These are phyloP conservation scores for Semnornis frantzii DNA, from an alignment of 2,113 vertebrate species.

Conservation along the genomic window DNA sequence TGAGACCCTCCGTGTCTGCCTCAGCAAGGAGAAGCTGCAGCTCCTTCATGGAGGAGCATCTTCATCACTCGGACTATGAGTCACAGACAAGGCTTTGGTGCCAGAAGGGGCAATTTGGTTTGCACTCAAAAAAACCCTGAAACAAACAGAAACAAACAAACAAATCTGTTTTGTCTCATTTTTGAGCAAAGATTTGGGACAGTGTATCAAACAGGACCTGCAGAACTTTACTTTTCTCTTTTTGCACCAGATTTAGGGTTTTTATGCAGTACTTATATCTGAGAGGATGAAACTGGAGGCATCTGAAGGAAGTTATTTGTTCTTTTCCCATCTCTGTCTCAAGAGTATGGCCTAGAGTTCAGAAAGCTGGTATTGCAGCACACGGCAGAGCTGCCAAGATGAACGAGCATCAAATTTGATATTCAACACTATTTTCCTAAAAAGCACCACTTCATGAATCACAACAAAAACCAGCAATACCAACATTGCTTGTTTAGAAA, in stretches of 20 bases:
- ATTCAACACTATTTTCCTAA: background rate
- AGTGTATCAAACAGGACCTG: background rate
- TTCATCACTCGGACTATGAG: accelerated
- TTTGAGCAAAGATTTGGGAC: background rate
- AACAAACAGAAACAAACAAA: background rate
- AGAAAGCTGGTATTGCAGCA: background rate
- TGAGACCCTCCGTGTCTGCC: background rate
- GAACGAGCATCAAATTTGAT: background rate
- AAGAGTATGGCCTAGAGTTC: background rate
- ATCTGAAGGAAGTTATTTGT: background rate
- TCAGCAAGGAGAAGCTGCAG: background rate
- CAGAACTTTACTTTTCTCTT: background rate
- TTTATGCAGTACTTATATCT: background rate
- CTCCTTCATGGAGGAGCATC: background rate
- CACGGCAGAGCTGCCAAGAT: background rate
- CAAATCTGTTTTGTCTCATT: background rate
- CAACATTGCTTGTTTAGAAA: background rate
- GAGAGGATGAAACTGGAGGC: background rate
- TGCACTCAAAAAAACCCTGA: background rate
- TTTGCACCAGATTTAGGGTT: background rate
- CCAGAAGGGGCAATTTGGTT: background rate
- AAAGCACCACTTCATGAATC: background rate
- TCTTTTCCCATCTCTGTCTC: background rate
- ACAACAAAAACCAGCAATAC: background rate
- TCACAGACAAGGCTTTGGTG: background rate